phyloP scores from a whole-genome alignment of 1,140 invertebrate genomes.

The Tyrophagus putrescentiae region DNA sequence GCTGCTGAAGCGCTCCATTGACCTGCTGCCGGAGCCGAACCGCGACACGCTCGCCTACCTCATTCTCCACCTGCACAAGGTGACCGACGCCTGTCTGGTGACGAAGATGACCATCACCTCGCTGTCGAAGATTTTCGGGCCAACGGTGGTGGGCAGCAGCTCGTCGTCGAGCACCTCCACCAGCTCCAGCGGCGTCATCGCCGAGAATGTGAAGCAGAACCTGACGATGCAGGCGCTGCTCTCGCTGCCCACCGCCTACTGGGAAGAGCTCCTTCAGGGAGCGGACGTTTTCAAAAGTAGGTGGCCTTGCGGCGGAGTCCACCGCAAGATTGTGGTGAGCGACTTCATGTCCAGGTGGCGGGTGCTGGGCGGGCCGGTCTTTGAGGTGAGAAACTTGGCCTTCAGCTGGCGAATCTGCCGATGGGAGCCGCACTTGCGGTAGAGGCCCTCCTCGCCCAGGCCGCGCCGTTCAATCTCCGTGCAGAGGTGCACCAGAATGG shows the following conservation, averaged over 20 bases:
- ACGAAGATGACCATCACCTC: conserved; percentile 63
- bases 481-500: conserved; percentile 78
- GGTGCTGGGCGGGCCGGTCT: conserved; percentile 54
- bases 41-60: conserved; percentile 71
- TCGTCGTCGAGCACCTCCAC: conserved; percentile 46
- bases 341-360: conserved; percentile 52
- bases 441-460: conserved; percentile 69
- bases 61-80: conserved; percentile 63
- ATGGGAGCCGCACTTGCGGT: conserved; percentile 70
- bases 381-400: conserved; percentile 52
- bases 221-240: conserved; percentile 35
- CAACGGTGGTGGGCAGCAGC: conserved; percentile 66
- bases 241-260: conserved; percentile 13
- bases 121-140: conserved; percentile 65
- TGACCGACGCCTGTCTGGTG: conserved; percentile 46
- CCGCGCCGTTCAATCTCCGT: conserved; percentile 77
- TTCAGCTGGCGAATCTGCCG: conserved; percentile 69
- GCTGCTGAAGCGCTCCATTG: conserved; percentile 49
- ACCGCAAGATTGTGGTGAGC: too few species aligned
- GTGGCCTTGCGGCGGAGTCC: too few species aligned
- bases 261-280: background rate
- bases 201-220: conserved; percentile 45
- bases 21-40: conserved; percentile 62
- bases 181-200: too few species aligned
- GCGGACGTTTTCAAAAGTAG: background rate